phyloP scores from a whole-genome alignment of 2,113 vertebrate species.

The Struthio camelus region DNA sequence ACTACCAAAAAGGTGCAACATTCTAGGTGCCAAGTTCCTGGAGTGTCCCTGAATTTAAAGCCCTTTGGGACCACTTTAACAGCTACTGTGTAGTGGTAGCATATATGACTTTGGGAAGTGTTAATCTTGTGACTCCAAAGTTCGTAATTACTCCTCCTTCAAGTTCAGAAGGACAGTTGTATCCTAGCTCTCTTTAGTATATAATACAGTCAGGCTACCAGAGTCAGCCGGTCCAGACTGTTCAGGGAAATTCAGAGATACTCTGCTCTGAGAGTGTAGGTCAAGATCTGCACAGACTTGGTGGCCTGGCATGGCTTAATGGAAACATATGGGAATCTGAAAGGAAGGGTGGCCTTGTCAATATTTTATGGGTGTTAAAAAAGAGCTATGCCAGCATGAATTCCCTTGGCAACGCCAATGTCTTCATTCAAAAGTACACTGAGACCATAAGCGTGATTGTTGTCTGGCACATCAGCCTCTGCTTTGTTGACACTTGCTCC shows the following conservation, averaged over 20 bases:
- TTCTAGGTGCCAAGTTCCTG: neutral
- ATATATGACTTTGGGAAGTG: neutral
- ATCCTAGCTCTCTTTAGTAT: neutral
- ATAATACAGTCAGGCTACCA: neutral
- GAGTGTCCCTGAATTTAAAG: neutral
- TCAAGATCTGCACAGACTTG: neutral
- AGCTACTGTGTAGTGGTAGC: neutral
- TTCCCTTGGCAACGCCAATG: neutral
- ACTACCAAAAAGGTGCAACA: neutral
- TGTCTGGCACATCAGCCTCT: neutral
- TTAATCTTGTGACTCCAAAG: neutral
- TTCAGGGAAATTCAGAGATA: neutral
- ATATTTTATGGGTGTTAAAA: neutral
- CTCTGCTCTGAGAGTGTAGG: rapidly evolving
- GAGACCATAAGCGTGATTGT: neutral
- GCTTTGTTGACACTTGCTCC: neutral
- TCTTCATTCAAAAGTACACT: neutral
- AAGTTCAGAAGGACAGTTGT: neutral
- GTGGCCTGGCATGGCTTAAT: neutral
- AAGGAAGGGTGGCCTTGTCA: neutral
- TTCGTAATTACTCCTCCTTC: neutral
- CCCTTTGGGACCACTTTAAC: neutral
- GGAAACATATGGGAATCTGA: neutral
- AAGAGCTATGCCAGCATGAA: neutral
- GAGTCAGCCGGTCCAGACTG: neutral